Evolutionary conservation across 2,888 invertebrate species (phyloP).

Genomic region (Chalcis sispes): DNA sequence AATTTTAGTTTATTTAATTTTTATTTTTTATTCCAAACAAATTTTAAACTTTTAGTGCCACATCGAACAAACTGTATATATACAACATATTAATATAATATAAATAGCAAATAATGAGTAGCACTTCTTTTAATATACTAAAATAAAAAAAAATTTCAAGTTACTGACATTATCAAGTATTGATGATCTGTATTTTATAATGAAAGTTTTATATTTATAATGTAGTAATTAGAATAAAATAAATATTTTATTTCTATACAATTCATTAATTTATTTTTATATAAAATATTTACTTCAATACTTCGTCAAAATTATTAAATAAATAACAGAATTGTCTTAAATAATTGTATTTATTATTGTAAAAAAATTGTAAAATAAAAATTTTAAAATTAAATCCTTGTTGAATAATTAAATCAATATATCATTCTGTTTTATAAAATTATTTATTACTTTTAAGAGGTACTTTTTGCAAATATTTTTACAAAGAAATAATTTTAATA

Average conservation of each 20-base stretch:
- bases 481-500: constrained; percentile 45
- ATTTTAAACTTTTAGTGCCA: constrained; percentile 4
- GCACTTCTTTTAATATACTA: no score
- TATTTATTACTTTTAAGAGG: constrained; percentile 55
- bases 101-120: no score
- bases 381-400: not conserved
- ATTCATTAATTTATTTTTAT: not conserved
- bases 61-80: constrained; percentile 42
- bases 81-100: no score
- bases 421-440: constrained; percentile 50
- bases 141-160: not conserved
- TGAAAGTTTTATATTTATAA: not conserved
- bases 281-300: no score
- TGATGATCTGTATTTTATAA: no score
- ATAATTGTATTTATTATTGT: constrained; percentile 13
- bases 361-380: constrained; percentile 15
- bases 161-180: no score
- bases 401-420: constrained; percentile 1
- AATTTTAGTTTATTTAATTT: not conserved
- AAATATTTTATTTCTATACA: constrained; percentile 17
- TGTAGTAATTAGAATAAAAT: not conserved
- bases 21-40: not conserved
- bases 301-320: no score
- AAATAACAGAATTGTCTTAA: constrained; percentile 7
- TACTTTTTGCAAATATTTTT: constrained; percentile 53